phyloP scores from a whole-genome alignment of 2,888 invertebrate species.

The Eucera pruinosa region DNA sequence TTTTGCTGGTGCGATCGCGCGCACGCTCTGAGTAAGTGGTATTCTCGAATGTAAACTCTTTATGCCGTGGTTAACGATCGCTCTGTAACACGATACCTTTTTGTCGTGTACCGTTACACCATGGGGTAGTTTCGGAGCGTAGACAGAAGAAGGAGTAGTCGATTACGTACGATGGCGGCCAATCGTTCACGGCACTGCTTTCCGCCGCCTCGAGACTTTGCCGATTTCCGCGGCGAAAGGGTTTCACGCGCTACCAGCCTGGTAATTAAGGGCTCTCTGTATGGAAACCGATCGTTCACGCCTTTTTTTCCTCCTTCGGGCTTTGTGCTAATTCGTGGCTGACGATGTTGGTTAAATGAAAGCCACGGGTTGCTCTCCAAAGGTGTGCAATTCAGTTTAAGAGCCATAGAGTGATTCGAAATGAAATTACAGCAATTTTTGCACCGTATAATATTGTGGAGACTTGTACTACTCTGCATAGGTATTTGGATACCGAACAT shows the following conservation, averaged over 20 bases:
- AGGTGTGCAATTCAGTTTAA: neutral
- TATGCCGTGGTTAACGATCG: slow-evolving; percentile 79
- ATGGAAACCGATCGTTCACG: slow-evolving; percentile 11
- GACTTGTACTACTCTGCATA: no score
- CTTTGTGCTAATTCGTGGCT: slow-evolving; percentile 1
- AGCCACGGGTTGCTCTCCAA: neutral
- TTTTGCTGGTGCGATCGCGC: slow-evolving; percentile 38
- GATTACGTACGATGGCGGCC: slow-evolving; percentile 68
- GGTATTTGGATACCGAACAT: no score
- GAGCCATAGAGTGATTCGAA: neutral
- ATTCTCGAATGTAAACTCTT: slow-evolving; percentile 74
- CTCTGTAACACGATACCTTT: slow-evolving; percentile 80
- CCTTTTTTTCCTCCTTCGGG: neutral
- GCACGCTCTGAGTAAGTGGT: slow-evolving; percentile 64
- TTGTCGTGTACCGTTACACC: slow-evolving; percentile 79
- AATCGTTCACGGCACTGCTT: slow-evolving; percentile 31
- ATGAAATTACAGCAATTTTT: neutral
- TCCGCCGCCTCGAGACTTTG: slow-evolving; percentile 1
- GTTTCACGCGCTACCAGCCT: neutral
- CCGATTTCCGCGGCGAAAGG: slow-evolving; percentile 24
- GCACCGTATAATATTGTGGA: no score
- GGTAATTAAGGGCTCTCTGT: neutral
- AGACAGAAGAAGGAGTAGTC: slow-evolving; percentile 76
- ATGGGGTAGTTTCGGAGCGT: slow-evolving; percentile 69
- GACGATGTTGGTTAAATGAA: neutral